These are phyloP conservation scores for Siniperca chuatsi DNA, from an alignment of 2,113 vertebrate species.

Conservation along the genomic window DNA sequence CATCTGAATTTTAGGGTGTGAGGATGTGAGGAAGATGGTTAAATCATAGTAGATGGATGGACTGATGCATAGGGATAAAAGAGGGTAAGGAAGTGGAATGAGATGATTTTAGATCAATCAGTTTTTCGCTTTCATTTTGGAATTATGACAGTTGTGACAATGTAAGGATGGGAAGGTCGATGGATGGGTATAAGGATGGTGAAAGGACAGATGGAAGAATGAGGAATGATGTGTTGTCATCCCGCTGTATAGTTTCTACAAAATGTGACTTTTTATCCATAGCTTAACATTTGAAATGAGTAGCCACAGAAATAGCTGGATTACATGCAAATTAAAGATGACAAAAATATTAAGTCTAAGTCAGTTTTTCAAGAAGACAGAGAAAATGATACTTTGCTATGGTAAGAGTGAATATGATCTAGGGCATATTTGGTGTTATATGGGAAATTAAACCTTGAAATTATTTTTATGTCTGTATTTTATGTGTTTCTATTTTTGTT, in stretches of 20 bases:
- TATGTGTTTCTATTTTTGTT: background rate
- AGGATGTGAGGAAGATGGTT: constrained; percentile 31
- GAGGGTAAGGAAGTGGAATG: constrained; percentile 45
- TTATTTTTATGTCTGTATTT: background rate
- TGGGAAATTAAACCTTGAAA: background rate
- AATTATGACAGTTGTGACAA: constrained; percentile 55
- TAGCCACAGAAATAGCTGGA: background rate
- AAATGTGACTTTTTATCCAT: constrained; percentile 18
- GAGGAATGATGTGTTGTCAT: constrained; percentile 20
- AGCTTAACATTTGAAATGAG: background rate
- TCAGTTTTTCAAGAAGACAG: background rate
- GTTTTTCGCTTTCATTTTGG: constrained; percentile 47
- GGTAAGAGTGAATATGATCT: background rate
- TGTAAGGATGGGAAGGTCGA: constrained; percentile 14
- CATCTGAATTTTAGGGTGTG: constrained; percentile 51
- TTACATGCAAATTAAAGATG: background rate
- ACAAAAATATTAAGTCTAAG: background rate
- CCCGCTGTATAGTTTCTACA: background rate
- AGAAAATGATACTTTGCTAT: background rate
- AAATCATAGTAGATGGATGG: constrained; percentile 29
- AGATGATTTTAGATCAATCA: constrained; percentile 51
- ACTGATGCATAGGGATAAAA: constrained; percentile 52
- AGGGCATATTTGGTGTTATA: background rate
- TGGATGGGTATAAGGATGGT: constrained; percentile 14
- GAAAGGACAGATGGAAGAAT: constrained; percentile 30